A percentile compares a stretch with the other conserved stretches of the same genome.
These are phyloP conservation scores for Drosophila pseudoananassae DNA, from an alignment of 1,140 invertebrate species.

Conservation along the genomic window DNA sequence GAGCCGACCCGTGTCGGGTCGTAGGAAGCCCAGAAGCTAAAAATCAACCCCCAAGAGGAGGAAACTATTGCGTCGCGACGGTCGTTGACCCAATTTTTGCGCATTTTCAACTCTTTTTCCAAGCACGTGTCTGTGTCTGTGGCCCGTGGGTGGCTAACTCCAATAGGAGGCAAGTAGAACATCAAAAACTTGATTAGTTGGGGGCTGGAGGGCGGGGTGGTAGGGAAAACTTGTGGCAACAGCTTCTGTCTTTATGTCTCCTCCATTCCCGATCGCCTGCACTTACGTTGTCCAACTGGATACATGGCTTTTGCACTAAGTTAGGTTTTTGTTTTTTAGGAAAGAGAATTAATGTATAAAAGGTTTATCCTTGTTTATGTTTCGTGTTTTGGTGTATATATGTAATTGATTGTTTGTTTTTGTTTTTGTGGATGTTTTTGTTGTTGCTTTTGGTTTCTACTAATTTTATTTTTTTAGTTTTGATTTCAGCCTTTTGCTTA, in stretches of 20 bases:
- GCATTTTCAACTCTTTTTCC: constrained; percentile 46
- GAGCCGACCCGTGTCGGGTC: background rate
- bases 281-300: constrained; percentile 87
- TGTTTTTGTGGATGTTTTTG: constrained; percentile 52
- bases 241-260: constrained; percentile 28
- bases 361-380: constrained; percentile 53
- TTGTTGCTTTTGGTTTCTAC: constrained; percentile 73
- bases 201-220: background rate
- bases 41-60: constrained; percentile 31
- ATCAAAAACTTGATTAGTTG: constrained; percentile 48
- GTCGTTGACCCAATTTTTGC: constrained; percentile 77
- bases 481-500: constrained; percentile 84
- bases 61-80: constrained; percentile 68
- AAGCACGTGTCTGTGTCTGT: constrained; percentile 38
- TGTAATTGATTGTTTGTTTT: constrained; percentile 69
- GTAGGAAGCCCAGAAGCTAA: background rate
- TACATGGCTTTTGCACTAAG: constrained; percentile 84
- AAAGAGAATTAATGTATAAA: constrained; percentile 73
- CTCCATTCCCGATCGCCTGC: constrained; percentile 25
- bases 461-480: constrained; percentile 70
- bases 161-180: constrained; percentile 46
- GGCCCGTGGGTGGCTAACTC: constrained; percentile 2
- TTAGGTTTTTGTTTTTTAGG: constrained; percentile 57
- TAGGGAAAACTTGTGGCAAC: constrained; percentile 26
- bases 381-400: constrained; percentile 62